Evolutionary conservation across 2,797 vertebrate species (phyloP).

Genomic region (Sebastes itinus): DNA sequence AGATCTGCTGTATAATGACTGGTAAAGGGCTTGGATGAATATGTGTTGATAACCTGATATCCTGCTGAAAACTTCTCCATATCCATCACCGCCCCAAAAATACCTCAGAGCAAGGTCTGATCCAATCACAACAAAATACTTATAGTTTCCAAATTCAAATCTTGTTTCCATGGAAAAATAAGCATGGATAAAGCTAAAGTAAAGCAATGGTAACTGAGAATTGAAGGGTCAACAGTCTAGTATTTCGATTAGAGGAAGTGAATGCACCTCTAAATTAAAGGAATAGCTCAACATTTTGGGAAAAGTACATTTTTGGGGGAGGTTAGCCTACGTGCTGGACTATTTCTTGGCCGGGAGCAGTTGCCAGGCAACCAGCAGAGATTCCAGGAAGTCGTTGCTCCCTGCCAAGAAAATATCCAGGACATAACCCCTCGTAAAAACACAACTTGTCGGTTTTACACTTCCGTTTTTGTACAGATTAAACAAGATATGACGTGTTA

Average conservation of each 20-base stretch:
- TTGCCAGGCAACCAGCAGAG: conserved; percentile 7
- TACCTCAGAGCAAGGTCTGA: conserved; percentile 13
- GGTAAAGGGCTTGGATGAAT: conserved; percentile 11
- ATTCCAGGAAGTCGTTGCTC: not conserved
- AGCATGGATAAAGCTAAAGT: not conserved
- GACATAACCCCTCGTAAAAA: not conserved
- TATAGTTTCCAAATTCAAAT: conserved; percentile 15
- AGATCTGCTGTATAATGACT: not conserved
- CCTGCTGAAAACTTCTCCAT: conserved; percentile 29
- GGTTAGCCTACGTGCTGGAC: not conserved
- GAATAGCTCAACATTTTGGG: not conserved
- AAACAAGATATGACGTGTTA: not conserved
- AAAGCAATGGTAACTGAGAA: not conserved
- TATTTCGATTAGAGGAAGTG: not conserved
- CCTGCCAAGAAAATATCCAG: not conserved
- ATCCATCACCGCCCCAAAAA: conserved; percentile 40
- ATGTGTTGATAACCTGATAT: conserved; percentile 47
- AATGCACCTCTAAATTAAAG: not conserved
- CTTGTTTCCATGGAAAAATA: conserved; percentile 24
- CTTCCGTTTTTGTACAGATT: not conserved
- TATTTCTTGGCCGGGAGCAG: not conserved
- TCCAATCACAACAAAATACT: conserved; percentile 45
- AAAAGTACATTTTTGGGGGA: not conserved
- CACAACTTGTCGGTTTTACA: not conserved
- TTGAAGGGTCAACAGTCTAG: not conserved